A percentile compares a stretch with the other conserved stretches of the same genome.
These are phyloP conservation scores for Baryphthengus martii DNA, from an alignment of 2,113 vertebrate genomes.

Conservation along the genomic window DNA sequence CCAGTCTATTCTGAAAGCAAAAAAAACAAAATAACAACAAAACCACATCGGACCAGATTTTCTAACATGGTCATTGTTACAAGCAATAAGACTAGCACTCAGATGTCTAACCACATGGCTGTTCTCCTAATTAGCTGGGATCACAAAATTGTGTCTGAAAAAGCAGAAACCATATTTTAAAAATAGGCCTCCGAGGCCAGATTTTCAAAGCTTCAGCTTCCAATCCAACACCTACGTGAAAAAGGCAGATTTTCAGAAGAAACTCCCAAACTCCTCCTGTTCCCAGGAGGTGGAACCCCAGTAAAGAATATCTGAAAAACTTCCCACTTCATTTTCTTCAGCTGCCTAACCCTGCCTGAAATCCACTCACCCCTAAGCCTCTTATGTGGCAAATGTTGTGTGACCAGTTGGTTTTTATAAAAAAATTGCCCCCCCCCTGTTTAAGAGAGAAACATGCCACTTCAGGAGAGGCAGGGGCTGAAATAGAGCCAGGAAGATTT, in stretches of 20 bases:
- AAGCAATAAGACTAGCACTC: constrained; percentile 67
- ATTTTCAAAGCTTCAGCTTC: constrained; percentile 56
- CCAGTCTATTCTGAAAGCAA: constrained; percentile 52
- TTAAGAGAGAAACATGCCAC: not conserved
- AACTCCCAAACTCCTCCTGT: constrained; percentile 31
- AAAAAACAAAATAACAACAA: constrained; percentile 62
- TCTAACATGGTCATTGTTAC: constrained; percentile 59
- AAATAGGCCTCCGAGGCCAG: constrained; percentile 39
- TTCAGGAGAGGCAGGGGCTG: not conserved
- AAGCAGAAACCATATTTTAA: constrained; percentile 58
- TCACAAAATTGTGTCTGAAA: constrained; percentile 59
- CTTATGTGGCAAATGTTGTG: not conserved
- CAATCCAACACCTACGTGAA: constrained; percentile 50
- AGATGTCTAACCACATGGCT: constrained; percentile 69
- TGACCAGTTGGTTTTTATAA: not conserved
- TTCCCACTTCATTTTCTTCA: not conserved
- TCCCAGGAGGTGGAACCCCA: constrained; percentile 1
- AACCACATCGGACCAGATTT: constrained; percentile 55
- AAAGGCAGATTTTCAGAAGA: constrained; percentile 55
- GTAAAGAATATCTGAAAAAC: constrained; percentile 7
- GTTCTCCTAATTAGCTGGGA: constrained; percentile 63
- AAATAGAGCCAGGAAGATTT: not conserved
- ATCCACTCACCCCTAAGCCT: not conserved
- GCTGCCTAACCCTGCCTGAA: not conserved
- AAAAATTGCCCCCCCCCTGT: not conserved